Evolutionary conservation across 2,797 vertebrate species (phyloP).

Genomic region (Steatocranus sp.): DNA sequence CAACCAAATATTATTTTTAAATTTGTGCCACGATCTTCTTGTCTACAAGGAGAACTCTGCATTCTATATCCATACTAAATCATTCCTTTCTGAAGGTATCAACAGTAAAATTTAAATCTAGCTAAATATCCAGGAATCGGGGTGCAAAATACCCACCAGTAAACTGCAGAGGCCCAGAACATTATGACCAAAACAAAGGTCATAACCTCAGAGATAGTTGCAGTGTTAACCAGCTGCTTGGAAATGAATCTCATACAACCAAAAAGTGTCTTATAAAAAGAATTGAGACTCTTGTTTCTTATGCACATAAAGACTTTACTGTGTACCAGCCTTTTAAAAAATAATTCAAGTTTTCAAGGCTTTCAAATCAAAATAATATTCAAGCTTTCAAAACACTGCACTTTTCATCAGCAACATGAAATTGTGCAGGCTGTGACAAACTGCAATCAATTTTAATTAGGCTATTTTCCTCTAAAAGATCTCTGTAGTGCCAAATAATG

Average conservation of each 20-base stretch:
- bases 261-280: background rate
- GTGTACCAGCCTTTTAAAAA: background rate
- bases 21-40: background rate
- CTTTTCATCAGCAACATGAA: background rate
- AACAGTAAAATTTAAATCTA: background rate
- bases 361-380: background rate
- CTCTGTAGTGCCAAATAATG: background rate
- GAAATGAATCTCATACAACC: background rate
- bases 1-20: background rate
- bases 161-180: background rate
- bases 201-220: background rate
- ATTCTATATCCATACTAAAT: background rate
- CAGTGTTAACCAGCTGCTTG: background rate
- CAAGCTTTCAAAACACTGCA: background rate
- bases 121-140: background rate
- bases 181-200: background rate
- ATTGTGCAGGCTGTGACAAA: background rate
- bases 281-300: background rate
- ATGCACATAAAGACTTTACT: background rate
- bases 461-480: background rate
- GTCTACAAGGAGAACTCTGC: background rate
- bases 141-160: background rate
- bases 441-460: background rate
- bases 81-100: background rate
- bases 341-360: background rate